A percentile compares a stretch with the other conserved stretches of the same genome.
phyloP scores from a whole-genome alignment of 2,888 invertebrate species.

The Drosophila merina region DNA sequence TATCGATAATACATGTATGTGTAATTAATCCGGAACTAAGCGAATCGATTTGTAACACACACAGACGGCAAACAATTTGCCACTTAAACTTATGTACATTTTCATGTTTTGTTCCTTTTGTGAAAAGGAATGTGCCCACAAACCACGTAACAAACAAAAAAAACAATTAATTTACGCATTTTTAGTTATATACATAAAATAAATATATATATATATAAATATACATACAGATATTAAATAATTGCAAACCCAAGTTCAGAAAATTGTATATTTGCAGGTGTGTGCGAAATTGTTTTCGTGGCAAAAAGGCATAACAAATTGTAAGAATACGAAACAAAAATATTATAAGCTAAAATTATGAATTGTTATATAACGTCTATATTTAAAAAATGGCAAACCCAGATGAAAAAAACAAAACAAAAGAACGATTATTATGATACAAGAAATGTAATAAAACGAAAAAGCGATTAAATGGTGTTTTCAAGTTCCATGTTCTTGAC shows the following conservation, averaged over 20 bases:
- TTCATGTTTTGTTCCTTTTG: slow-evolving; percentile 72
- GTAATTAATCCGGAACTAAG: slow-evolving; percentile 43
- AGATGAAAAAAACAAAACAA: slow-evolving; percentile 24
- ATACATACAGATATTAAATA: slow-evolving; percentile 68
- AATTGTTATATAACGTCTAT: slow-evolving; percentile 80
- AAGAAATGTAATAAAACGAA: slow-evolving; percentile 49
- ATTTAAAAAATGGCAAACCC: slow-evolving; percentile 72
- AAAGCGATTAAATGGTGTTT: slow-evolving; percentile 32
- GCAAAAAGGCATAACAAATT: slow-evolving; percentile 58
- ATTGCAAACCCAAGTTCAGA: slow-evolving; percentile 65
- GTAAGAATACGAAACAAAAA: slow-evolving; percentile 64
- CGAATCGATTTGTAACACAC: slow-evolving; percentile 32
- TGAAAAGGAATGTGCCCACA: slow-evolving; percentile 65
- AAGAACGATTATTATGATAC: slow-evolving; percentile 61
- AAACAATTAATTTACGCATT: slow-evolving; percentile 74
- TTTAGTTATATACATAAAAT: slow-evolving; percentile 74
- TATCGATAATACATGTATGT: slow-evolving; percentile 59
- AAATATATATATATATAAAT: slow-evolving; percentile 33
- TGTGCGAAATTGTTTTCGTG: slow-evolving; percentile 50
- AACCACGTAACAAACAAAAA: slow-evolving; percentile 43
- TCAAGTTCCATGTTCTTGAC: background rate
- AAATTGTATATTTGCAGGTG: slow-evolving; percentile 70
- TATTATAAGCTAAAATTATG: slow-evolving; percentile 78
- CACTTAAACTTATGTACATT: slow-evolving; percentile 53
- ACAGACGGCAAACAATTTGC: slow-evolving; percentile 50